Evolutionary conservation across 2,797 vertebrate species (phyloP).

Genomic region (Dallia pectoralis): DNA sequence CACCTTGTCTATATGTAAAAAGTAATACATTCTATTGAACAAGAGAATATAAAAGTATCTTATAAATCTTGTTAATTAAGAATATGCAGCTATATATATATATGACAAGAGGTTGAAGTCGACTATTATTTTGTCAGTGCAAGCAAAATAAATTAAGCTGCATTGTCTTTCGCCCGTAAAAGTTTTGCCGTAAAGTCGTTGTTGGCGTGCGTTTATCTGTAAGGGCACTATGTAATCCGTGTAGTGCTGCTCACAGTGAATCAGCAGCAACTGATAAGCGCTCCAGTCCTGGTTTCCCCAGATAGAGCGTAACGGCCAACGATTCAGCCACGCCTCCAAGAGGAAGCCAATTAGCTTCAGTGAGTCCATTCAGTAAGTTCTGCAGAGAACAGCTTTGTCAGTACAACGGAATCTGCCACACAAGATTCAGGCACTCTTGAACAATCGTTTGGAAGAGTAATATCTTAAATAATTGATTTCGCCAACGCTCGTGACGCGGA

Average conservation of each 20-base stretch:
- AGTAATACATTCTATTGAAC: too few relatives aligned
- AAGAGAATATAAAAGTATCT: too few relatives aligned
- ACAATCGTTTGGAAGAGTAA: background rate
- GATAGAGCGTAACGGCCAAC: slow-evolving; percentile 69
- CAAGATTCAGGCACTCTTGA: background rate
- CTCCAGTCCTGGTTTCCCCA: slow-evolving; percentile 53
- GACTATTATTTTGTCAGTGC: background rate
- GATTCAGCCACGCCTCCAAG: slow-evolving; percentile 47
- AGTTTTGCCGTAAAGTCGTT: slow-evolving; percentile 2
- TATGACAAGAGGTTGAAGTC: background rate
- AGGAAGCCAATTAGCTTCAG: slow-evolving; percentile 48
- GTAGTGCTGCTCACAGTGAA: slow-evolving; percentile 44
- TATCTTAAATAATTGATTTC: background rate
- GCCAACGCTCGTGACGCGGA: background rate
- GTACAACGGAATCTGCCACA: background rate
- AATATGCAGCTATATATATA: too few relatives aligned
- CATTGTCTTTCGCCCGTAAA: background rate
- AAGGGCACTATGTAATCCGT: slow-evolving; percentile 61
- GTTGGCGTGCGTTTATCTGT: background rate
- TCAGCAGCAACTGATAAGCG: slow-evolving; percentile 72
- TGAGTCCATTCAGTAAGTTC: slow-evolving; percentile 41
- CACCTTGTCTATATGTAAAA: too few relatives aligned
- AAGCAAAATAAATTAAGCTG: background rate
- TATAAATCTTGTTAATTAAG: too few relatives aligned
- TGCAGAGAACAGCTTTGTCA: background rate